phyloP scores from a whole-genome alignment of 2,888 invertebrate genomes.

The Tetranychus piercei region DNA sequence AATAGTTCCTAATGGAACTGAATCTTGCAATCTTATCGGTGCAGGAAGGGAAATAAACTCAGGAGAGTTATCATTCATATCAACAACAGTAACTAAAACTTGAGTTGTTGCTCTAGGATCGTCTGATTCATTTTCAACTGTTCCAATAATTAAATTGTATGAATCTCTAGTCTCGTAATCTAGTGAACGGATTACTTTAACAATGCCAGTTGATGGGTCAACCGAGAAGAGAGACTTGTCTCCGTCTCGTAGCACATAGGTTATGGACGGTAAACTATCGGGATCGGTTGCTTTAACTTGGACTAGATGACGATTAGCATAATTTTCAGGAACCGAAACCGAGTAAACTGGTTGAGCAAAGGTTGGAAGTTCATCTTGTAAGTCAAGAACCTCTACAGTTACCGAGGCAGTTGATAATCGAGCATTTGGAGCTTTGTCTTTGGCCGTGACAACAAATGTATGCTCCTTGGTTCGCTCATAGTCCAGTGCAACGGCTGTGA shows the following conservation, averaged over 20 bases:
- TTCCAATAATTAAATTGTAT: conserved; percentile 58
- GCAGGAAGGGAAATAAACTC: conserved; percentile 63
- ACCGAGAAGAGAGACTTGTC: conserved; percentile 62
- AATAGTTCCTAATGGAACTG: conserved; percentile 57
- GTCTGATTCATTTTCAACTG: conserved; percentile 56
- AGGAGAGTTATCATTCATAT: conserved; percentile 41
- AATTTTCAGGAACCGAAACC: conserved; percentile 65
- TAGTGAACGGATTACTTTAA: conserved; percentile 53
- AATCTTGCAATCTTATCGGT: conserved; percentile 63
- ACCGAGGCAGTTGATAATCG: conserved; percentile 71
- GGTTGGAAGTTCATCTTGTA: conserved; percentile 61
- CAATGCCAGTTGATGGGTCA: conserved; percentile 56
- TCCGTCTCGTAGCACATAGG: conserved; percentile 62
- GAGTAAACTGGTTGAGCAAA: conserved; percentile 54
- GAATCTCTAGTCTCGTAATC: conserved; percentile 57
- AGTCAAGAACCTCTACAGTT: conserved; percentile 57
- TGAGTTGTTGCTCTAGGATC: conserved; percentile 50
- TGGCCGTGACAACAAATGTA: conserved; percentile 67
- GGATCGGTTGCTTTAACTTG: conserved; percentile 68
- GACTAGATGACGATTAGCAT: conserved; percentile 53
- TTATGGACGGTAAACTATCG: conserved; percentile 47
- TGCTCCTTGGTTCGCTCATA: conserved; percentile 61
- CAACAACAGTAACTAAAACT: conserved; percentile 46
- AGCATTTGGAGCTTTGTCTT: conserved; percentile 66
- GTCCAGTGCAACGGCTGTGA: conserved; percentile 55